Base-by-base conservation (phyloP, 2,797 vertebrate species). In the Poeciliopsis paucimaculata region DNA sequence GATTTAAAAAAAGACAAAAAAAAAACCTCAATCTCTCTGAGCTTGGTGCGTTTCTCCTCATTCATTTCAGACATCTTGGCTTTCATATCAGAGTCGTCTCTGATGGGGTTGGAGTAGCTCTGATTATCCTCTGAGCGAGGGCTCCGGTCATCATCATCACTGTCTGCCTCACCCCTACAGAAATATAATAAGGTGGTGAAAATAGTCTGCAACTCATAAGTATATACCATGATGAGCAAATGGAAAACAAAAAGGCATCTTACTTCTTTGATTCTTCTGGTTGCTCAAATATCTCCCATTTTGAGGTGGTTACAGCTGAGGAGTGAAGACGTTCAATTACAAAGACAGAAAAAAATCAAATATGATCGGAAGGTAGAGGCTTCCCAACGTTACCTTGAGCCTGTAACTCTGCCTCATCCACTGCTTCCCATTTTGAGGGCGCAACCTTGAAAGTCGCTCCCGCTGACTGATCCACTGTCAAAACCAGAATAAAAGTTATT, bases 361-460 rank as follows among this genome's bases (percentile, higher is more conserved):
- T 28, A 28, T 45, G n/a, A 72, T 46, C 2, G 28, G 16, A 43
- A 70, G 39, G 26, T 18, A 8, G 45, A 78, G 8, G 31, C 57
- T 46, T 15, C 26, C 53, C 26, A 62, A 16, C 26, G 16, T 62
- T 87, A 99, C 98, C 98, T 95, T 99, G 98, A 85, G 97, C 95
- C 91, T 97, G 95, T 76, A 99, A 94, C 89, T 97, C 97, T 0
- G 98, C 83, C 90, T 98, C 98, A 85, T 99, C 98, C 83, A 99
- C 98, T 72, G 97, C 98, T 95, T 99, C 98, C 98, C 98, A 99
- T 88, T 99, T 99, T 0, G 98, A 99, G 11, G 98, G 98, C 0
- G 98, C 98, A 78, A 99, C 97, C 93, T 99, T 99, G 93, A 99
- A 99, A 80, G 97, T 96, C 2, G 97, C 95, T 68, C 97, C 97